Evolutionary conservation across 2,113 vertebrate genomes (phyloP), one percentile per base, ranked within the genome.

Genomic region (Oncorhynchus masou): DNA sequence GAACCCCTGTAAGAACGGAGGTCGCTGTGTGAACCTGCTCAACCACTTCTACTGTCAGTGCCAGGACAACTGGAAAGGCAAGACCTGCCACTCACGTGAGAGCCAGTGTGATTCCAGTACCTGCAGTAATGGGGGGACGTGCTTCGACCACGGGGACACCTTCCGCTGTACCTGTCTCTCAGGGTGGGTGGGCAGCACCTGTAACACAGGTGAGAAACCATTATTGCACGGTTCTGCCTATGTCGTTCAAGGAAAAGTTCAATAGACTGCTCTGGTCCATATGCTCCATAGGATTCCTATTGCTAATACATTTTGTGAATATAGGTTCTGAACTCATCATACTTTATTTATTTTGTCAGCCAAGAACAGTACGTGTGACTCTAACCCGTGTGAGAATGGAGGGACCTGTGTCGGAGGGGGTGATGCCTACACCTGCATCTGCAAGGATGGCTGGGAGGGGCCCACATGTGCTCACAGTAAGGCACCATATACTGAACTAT

Each of bases 371-470:
- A 94, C 95, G 29, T 99, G 97, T 77, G 91, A 95, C 83, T 95
- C 94, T 5, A 94, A 94, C 76, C 97, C 97, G 1, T 99, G 97
- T 45, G 87, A 92, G 87, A 99, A 99, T 0, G 97, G 96, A 0
- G 97, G 95, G 16, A 99, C 97, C 0, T 99, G 97, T 0, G 95
- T 99, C 49, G 97, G 96, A 82, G 95, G 90, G 0, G 96, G 95
- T 0, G 95, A 95, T 59, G 87, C 93, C 70, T 99, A 96, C 88
- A 96, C 94, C 6, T 99, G 97, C 83, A 96, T 98, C 88, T 99
- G 97, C 88, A 96, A 95, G 25, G 97, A 99, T 1, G 97, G 97
- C 71, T 99, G 97, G 97, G 93, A 97, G 84, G 97, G 97, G 75
- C 92, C 93, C 29, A 96, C 94, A 62, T 99, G 97, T 85, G 94